Base-by-base conservation (phyloP, 2,888 invertebrate species). In the Synergus itoensis region DNA sequence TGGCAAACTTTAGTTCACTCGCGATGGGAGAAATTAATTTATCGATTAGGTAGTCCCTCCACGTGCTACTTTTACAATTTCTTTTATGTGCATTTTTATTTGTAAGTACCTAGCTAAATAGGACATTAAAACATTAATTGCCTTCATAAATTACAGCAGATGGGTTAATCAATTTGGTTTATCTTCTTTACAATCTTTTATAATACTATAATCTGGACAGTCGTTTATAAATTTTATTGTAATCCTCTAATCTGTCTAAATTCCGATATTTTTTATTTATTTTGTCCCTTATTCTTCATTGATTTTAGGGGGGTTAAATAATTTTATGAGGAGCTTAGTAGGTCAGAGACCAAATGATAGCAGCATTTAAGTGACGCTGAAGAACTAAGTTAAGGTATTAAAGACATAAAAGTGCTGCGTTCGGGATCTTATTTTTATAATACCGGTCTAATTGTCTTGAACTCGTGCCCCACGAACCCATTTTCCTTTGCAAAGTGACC, bases 391-490 rank as follows among this genome's bases (percentile, higher is more conserved):
- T 69, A 48, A 69, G 48, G 16, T 48, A 18, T 69, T 69, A 69
- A 69, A 69, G 48, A 69, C 36, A 7, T 69, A 69, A 21, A 48
- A 48, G 69, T 69, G 67, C 67, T 41, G 43, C 67, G 60, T 14
- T 28, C 28, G 45, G 14, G 16, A 45, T 43, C 48, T 69, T 69
- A 53, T 48, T 69, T 69, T 69, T 69, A 28, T 28, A 69, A 69
- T 69, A 53, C 69, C 28, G 28, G 48, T 69, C 69, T 69, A 69
- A 48, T 69, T 69, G 28, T 36, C 69, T 36, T 48, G 69, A 28
- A 69, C 69, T 69, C 69, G 48, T 48, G 69, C 28, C 36, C 69
- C 45, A 69, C 28, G 69, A 53, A 48, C 48, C 69, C 48, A 45
- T 69, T 69, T 69, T 48, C 48, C 28, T 69, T 69, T 21, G 21